Evolutionary conservation across 2,113 vertebrate genomes (phyloP).

Genomic region (Azemiops feae): DNA sequence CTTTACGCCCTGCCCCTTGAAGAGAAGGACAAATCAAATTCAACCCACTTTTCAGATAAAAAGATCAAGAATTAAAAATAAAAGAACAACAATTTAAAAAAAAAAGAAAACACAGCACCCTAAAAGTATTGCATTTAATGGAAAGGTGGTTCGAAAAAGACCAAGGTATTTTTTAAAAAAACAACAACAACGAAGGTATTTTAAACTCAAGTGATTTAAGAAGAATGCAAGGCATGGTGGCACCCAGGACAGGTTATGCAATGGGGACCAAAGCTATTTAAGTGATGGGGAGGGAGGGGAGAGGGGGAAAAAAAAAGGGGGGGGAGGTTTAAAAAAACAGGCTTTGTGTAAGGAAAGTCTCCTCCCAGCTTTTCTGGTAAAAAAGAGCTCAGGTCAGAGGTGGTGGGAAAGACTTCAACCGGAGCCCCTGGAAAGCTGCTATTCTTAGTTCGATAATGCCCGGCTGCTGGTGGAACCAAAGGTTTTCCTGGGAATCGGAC

Average conservation of each 20-base stretch:
- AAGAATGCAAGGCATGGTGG: background rate
- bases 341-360: background rate
- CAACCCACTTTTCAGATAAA: background rate
- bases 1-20: background rate
- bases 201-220: background rate
- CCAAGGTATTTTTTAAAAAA: background rate
- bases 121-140: background rate
- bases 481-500: background rate
- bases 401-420: background rate
- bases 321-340: background rate
- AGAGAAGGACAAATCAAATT: background rate
- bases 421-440: background rate
- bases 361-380: background rate
- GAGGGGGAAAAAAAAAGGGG: too few species aligned
- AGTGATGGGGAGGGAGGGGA: background rate
- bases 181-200: too few species aligned
- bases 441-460: background rate
- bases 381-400: background rate
- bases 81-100: background rate
- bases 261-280: background rate
- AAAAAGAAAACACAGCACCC: background rate
- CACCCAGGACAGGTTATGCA: background rate
- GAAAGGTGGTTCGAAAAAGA: background rate
- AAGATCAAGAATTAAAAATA: background rate
- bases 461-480: background rate